Base-by-base conservation (phyloP, 1,140 invertebrate species). In the Sitobion miscanthi region DNA sequence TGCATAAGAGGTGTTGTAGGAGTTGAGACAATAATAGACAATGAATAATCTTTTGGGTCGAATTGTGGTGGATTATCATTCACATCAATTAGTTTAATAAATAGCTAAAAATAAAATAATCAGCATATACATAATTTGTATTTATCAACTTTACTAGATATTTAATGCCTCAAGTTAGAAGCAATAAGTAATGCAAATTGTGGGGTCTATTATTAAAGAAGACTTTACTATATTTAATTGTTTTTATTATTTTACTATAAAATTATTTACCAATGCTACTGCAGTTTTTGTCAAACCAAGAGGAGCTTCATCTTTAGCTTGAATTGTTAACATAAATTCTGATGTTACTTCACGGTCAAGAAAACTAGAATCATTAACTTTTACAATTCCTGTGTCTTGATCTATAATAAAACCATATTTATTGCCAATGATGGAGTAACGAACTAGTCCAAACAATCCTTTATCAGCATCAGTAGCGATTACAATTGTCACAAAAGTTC, bases 41-140 rank as follows among this genome's bases (percentile, higher is more conserved):
- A 97, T 94, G 97, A 96, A 95, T 98, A 98, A 38, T 96, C 96
- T 86, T 97, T 96, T 94, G 97, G 96, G 2, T 96, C 96, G 95
- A 98, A 98, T 93, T 97, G 96, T 0, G 98, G 98, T 8, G 96
- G 94, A 95, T 98, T 98, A 95, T 99, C 98, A 95, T 98, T 98
- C 3, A 97, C 96, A 95, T 99, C 98, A 38, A 96, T 94, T 2
- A 99, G 96, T 95, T 96, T 97, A n/a, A 99, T 96, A 94, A 97
- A 96, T 54, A 98, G 96, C 95, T 97, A 95, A 0, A 93, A 95
- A 94, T 45, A 47, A 90, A 94, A 94, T 42, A 93, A 82, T 38
- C 49, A 93, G 62, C 93, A 38, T 82, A 86, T 30, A 35, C 21
- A 52, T 52, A 17, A 52, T 21, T 35, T 88, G 49, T 87, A 49